Percentiles rank a stretch among this genome's conserved stretches.
These are phyloP conservation scores for Anthopleura sola DNA, from an alignment of 64 coral and sea anemone genomes.

Conservation along the genomic window DNA sequence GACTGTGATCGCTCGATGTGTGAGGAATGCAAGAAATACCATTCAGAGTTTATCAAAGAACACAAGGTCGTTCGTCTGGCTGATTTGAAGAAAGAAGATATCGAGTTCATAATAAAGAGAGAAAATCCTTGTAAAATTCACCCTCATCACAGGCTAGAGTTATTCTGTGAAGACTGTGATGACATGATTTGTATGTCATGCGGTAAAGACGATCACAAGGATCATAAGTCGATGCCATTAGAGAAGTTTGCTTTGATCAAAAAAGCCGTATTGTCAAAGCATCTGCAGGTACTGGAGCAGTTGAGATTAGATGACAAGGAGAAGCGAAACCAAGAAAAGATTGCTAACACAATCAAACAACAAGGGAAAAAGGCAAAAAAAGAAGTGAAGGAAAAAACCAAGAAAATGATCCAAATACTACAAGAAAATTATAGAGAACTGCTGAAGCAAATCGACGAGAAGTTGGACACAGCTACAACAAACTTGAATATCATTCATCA, in stretches of 20 bases:
- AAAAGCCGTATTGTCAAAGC: background rate
- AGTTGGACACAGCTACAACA: background rate
- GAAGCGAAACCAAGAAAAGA: background rate
- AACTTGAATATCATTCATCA: background rate
- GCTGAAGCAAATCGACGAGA: background rate
- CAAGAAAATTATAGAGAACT: background rate
- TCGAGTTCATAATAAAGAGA: background rate
- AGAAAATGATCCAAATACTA: background rate
- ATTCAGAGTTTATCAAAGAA: background rate
- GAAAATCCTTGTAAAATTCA: background rate
- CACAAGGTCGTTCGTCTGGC: background rate
- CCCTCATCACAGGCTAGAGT: background rate
- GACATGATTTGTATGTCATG: background rate
- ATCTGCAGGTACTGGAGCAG: background rate
- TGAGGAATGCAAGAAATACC: background rate
- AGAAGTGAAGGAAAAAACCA: background rate
- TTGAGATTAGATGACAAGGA: background rate
- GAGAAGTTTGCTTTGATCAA: background rate
- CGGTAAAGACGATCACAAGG: background rate
- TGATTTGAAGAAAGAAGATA: background rate
- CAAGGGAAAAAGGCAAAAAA: background rate
- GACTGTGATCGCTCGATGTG: slow-evolving; percentile 3
- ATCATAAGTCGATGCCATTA: background rate
- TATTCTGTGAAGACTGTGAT: background rate
- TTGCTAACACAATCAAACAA: background rate